Conservation (phyloP, 1,140 invertebrate species). For the Brachionus rotundiformis region DNA sequence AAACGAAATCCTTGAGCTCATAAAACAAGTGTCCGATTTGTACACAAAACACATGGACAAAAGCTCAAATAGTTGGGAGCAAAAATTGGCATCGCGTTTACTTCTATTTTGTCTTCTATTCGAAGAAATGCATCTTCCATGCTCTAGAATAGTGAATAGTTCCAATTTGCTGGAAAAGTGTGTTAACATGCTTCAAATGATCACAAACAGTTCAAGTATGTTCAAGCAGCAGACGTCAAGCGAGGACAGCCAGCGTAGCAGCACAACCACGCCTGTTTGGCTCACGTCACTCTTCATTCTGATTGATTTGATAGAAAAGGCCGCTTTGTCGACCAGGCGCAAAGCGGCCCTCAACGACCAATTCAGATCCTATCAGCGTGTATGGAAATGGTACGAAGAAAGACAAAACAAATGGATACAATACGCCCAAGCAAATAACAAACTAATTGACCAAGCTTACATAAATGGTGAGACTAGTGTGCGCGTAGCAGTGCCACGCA, state of each 20-base stretch:
- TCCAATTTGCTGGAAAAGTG: conserved; percentile 67
- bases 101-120: conserved; percentile 59
- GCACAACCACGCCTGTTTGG: conserved; percentile 71
- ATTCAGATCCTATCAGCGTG: conserved; percentile 65
- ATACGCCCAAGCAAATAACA: conserved; percentile 75
- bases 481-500: conserved; percentile 58
- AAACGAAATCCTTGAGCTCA: neutral
- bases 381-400: conserved; percentile 85
- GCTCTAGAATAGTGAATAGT: conserved; percentile 67
- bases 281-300: conserved; percentile 75
- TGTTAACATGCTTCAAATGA: conserved; percentile 65
- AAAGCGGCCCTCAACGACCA: conserved; percentile 71
- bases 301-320: conserved; percentile 79
- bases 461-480: conserved; percentile 55
- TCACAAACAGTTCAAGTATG: conserved; percentile 58
- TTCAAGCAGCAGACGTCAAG: conserved; percentile 52
- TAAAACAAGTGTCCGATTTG: conserved; percentile 18
- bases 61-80: neutral
- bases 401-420: conserved; percentile 77
- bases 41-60: neutral
- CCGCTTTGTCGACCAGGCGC: conserved; percentile 72
- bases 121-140: conserved; percentile 72
- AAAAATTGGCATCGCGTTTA: conserved; percentile 45
- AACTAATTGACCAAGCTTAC: conserved; percentile 80
- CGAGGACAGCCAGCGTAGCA: neutral